phyloP scores from a whole-genome alignment of 2,888 invertebrate species.

The Apodemia zela region DNA sequence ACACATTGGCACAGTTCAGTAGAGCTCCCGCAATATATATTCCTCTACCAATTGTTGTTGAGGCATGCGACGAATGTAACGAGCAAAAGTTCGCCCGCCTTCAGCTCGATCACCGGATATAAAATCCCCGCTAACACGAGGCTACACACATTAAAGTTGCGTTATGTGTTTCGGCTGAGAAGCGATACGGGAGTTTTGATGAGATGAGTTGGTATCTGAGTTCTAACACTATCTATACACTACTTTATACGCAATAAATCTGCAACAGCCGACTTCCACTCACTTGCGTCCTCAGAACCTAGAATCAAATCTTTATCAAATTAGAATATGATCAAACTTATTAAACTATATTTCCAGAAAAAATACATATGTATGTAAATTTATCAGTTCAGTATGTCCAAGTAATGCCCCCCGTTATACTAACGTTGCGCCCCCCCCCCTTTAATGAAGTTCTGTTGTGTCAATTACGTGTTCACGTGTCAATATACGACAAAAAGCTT shows the following conservation, averaged over 20 bases:
- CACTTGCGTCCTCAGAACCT: no score
- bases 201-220: background rate
- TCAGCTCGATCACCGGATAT: background rate
- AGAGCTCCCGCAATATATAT: background rate
- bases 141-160: slow-evolving; percentile 5
- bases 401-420: no score
- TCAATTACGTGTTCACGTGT: no score
- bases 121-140: background rate
- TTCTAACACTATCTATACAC: background rate
- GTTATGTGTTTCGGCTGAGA: slow-evolving; percentile 1
- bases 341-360: no score
- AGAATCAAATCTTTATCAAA: background rate
- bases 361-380: no score
- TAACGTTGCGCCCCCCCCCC: no score
- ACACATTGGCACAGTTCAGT: background rate
- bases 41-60: background rate
- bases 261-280: no score
- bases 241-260: background rate
- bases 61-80: background rate
- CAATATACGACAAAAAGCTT: no score
- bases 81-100: background rate
- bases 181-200: slow-evolving; percentile 6
- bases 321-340: no score
- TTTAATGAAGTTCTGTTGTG: no score
- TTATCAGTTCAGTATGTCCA: no score